Conservation (phyloP, 2,888 invertebrate species). For the Tetranychus piercei region DNA sequence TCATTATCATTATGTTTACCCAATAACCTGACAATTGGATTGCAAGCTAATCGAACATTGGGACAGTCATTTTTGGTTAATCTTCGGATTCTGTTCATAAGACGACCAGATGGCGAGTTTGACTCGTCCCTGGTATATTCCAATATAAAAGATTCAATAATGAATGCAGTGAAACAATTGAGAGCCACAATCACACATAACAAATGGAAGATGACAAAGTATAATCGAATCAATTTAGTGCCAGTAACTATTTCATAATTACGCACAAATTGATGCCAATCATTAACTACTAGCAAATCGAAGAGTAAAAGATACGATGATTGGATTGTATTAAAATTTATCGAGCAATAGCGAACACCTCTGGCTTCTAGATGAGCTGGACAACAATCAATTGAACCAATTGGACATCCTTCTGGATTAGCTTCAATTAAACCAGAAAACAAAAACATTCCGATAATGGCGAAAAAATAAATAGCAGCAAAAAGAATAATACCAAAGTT, state of each 20-base stretch:
- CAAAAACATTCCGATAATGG: slow-evolving; percentile 37
- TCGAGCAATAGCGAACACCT: slow-evolving; percentile 32
- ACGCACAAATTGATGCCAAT: slow-evolving; percentile 34
- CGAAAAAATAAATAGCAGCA: slow-evolving; percentile 36
- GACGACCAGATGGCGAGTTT: background rate
- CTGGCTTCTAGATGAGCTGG: slow-evolving; percentile 22
- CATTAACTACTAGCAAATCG: slow-evolving; percentile 38
- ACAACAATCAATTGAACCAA: slow-evolving; percentile 7
- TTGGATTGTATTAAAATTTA: slow-evolving; percentile 37
- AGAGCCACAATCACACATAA: slow-evolving; percentile 35
- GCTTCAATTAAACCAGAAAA: slow-evolving; percentile 32
- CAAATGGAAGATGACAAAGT: slow-evolving; percentile 36
- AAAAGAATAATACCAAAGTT: slow-evolving; percentile 36
- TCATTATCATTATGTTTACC: background rate
- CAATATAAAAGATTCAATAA: slow-evolving; percentile 37
- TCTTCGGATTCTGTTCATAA: background rate
- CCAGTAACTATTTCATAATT: slow-evolving; percentile 8
- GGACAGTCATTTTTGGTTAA: background rate
- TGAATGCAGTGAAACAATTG: slow-evolving; percentile 38
- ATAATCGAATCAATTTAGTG: slow-evolving; percentile 31
- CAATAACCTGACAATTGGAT: background rate
- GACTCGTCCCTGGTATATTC: slow-evolving; percentile 30
- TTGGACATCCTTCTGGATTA: slow-evolving; percentile 22
- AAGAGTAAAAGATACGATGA: slow-evolving; percentile 35
- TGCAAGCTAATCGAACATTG: background rate